Percentiles rank a stretch among this genome's conserved stretches.
Conservation (phyloP, 2,113 vertebrate species). For the Grammomys dolichurus region DNA sequence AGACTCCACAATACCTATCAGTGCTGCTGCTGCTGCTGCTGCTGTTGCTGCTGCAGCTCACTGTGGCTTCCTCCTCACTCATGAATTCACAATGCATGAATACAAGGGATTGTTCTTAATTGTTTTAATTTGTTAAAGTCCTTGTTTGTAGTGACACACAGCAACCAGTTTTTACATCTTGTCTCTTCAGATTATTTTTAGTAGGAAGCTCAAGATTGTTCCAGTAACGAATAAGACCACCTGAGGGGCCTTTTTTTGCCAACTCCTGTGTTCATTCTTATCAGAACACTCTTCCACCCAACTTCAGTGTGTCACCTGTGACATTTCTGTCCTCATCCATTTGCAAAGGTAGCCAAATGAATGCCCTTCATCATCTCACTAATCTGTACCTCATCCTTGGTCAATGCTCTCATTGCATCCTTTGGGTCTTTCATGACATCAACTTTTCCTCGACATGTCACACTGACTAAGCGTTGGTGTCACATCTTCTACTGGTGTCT, state of each 20-base stretch:
- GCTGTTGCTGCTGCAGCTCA: too few species aligned
- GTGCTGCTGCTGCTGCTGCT: neutral
- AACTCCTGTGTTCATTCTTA: neutral
- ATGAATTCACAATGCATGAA: neutral
- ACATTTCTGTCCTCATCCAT: neutral
- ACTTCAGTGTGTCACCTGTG: neutral
- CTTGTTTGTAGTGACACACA: neutral
- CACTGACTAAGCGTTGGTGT: neutral
- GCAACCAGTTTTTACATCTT: neutral
- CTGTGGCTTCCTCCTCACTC: neutral
- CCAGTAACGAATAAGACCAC: neutral
- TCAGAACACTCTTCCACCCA: accelerated
- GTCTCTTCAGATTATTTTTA: neutral
- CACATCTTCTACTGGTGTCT: neutral
- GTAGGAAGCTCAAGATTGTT: neutral
- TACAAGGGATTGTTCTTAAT: neutral
- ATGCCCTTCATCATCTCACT: neutral
- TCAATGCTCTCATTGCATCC: neutral
- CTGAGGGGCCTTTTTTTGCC: neutral
- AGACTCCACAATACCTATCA: neutral
- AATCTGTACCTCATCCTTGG: neutral
- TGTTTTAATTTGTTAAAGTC: neutral
- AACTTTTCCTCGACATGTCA: neutral
- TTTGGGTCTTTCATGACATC: neutral
- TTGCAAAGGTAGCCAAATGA: neutral